Conservation (phyloP, 2,797 vertebrate genomes). For the Lepilemur ruficaudatus region DNA sequence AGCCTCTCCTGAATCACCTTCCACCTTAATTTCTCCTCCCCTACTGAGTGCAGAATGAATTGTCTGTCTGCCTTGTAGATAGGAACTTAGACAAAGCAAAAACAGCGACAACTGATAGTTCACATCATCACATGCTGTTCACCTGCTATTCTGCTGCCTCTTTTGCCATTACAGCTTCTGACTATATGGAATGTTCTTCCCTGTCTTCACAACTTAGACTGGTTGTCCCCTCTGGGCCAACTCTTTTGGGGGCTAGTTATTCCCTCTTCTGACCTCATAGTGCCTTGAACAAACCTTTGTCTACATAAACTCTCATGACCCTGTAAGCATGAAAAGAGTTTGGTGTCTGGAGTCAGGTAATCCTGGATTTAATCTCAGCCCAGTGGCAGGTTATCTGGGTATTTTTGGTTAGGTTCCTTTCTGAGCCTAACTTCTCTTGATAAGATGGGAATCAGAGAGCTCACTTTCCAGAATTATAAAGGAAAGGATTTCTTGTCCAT, state of each 20-base stretch:
- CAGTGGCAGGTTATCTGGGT: not conserved
- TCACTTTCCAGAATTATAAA: not conserved
- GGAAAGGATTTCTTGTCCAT: not conserved
- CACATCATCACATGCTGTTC: accelerated
- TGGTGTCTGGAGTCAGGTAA: not conserved
- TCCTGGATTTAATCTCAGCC: not conserved
- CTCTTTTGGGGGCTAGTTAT: not conserved
- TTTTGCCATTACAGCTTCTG: not conserved
- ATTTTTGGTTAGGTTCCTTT: not conserved
- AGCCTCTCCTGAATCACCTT: not conserved
- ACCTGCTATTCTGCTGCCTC: not conserved
- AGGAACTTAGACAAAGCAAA: not conserved
- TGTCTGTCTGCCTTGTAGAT: not conserved
- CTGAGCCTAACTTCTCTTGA: not conserved
- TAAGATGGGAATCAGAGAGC: not conserved
- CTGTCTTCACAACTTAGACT: not conserved
- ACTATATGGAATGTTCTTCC: not conserved
- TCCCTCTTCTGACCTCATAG: not conserved
- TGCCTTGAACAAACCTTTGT: not conserved
- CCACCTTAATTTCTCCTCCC: not conserved
- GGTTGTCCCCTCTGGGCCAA: accelerated
- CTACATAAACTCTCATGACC: not conserved
- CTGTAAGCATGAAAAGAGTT: not conserved
- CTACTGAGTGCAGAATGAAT: not conserved
- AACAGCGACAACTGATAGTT: accelerated